Conservation (phyloP, 2,113 vertebrate species). For the Dunckerocampus dactyliophorus region DNA sequence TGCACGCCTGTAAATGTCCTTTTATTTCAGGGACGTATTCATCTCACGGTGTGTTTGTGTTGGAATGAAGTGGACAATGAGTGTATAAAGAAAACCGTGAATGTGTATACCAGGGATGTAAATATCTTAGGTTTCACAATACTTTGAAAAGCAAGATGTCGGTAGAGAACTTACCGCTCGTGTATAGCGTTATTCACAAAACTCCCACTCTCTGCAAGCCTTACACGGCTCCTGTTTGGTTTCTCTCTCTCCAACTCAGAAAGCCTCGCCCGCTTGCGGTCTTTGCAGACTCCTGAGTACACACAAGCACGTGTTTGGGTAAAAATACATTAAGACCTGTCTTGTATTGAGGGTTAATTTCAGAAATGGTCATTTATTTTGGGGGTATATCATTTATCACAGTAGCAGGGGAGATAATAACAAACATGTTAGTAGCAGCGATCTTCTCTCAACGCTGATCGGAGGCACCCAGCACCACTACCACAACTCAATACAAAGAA, state of each 20-base stretch:
- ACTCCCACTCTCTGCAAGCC: constrained; percentile 46
- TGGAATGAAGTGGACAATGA: not conserved
- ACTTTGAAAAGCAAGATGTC: constrained; percentile 3
- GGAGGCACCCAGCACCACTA: constrained; percentile 23
- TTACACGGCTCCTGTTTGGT: constrained; percentile 42
- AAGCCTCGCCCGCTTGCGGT: constrained; percentile 66
- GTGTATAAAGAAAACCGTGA: too few relatives aligned
- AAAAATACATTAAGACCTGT: constrained; percentile 51
- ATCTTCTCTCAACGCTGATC: constrained; percentile 18
- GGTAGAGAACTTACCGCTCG: constrained; percentile 13
- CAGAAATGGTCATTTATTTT: constrained; percentile 39
- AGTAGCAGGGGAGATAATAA: not conserved
- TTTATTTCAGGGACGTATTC: too few relatives aligned
- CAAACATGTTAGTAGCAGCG: constrained; percentile 11
- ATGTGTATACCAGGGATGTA: too few relatives aligned
- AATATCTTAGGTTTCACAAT: constrained; percentile 30
- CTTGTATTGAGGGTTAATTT: constrained; percentile 35
- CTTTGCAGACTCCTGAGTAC: constrained; percentile 71
- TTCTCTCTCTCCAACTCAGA: constrained; percentile 52
- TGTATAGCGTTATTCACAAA: constrained; percentile 44
- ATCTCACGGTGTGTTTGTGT: too few relatives aligned
- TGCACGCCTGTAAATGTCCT: too few relatives aligned
- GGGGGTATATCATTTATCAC: constrained; percentile 30
- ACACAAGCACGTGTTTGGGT: constrained; percentile 58
- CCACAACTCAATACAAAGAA: too few relatives aligned